phyloP scores from a whole-genome alignment of 2,888 invertebrate genomes.

The Dolichomitus sp. region DNA sequence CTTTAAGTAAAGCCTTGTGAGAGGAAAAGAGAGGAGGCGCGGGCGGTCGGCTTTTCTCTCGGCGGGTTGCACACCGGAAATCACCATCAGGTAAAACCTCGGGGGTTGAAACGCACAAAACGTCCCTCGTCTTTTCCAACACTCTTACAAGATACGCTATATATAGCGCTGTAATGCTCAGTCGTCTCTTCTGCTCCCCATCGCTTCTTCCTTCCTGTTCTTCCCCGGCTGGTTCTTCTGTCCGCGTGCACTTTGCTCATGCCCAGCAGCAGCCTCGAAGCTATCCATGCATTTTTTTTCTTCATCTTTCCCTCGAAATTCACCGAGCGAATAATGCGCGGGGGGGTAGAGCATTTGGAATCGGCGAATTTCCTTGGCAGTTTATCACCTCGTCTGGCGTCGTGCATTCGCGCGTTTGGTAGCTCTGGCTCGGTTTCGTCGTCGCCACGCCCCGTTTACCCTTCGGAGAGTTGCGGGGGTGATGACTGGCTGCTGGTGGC shows the following conservation, averaged over 20 bases:
- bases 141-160: constrained; percentile 1
- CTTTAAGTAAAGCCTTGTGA: constrained; percentile 3
- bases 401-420: constrained; percentile 46
- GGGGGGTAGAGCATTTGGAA: constrained; percentile 55
- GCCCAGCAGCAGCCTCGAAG: constrained; percentile 4
- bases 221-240: constrained; percentile 6
- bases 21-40: neutral
- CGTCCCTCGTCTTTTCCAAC: constrained; percentile 7
- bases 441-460: constrained; percentile 71
- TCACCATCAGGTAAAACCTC: constrained; percentile 41
- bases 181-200: constrained; percentile 12
- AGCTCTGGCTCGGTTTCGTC: constrained; percentile 51
- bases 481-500: constrained; percentile 61
- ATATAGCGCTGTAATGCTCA: neutral
- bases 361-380: constrained; percentile 69
- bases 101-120: constrained; percentile 29
- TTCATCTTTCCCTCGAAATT: constrained; percentile 36
- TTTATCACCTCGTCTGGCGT: constrained; percentile 70
- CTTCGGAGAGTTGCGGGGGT: constrained; percentile 63
- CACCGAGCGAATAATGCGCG: constrained; percentile 60
- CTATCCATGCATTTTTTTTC: constrained; percentile 18
- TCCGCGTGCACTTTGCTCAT: constrained; percentile 37
- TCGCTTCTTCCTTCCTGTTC: constrained; percentile 38
- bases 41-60: neutral
- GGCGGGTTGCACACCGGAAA: constrained; percentile 34